These are phyloP conservation scores for Falco berigora DNA, from an alignment of 2,797 vertebrate species.

Conservation along the genomic window DNA sequence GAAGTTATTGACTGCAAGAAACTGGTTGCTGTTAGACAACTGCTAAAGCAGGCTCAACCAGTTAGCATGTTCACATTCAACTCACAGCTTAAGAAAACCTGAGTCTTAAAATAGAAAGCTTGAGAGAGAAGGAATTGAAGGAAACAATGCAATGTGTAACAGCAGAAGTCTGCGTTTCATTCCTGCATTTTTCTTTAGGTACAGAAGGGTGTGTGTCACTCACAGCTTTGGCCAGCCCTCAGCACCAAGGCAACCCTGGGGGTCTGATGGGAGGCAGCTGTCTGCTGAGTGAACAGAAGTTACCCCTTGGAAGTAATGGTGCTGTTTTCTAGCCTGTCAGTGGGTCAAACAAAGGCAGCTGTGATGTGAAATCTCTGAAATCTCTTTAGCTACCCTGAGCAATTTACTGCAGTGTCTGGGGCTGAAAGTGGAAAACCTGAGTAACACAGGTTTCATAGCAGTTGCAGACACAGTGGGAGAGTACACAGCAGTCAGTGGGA, in stretches of 20 bases:
- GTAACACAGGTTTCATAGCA: not conserved
- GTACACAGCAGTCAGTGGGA: not conserved
- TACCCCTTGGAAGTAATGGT: not conserved
- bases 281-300: not conserved
- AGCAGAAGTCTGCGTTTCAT: not conserved
- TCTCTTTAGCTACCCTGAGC: not conserved
- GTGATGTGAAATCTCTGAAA: not conserved
- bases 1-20: not conserved
- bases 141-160: not conserved
- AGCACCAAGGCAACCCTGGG: not conserved
- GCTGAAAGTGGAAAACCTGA: not conserved
- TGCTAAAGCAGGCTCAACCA: not conserved
- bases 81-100: not conserved
- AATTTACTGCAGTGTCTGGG: not conserved
- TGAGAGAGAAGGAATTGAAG: not conserved
- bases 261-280: no score
- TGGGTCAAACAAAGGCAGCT: not conserved
- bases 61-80: not conserved
- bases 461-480: not conserved
- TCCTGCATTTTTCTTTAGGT: not conserved
- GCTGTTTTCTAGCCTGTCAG: not conserved
- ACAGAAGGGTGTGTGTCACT: not conserved
- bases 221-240: not conserved
- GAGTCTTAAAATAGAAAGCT: not conserved
- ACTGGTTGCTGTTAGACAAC: fast-evolving